Base-by-base conservation (phyloP, 1,140 invertebrate genomes). In the Gonatopus flavifemur region DNA sequence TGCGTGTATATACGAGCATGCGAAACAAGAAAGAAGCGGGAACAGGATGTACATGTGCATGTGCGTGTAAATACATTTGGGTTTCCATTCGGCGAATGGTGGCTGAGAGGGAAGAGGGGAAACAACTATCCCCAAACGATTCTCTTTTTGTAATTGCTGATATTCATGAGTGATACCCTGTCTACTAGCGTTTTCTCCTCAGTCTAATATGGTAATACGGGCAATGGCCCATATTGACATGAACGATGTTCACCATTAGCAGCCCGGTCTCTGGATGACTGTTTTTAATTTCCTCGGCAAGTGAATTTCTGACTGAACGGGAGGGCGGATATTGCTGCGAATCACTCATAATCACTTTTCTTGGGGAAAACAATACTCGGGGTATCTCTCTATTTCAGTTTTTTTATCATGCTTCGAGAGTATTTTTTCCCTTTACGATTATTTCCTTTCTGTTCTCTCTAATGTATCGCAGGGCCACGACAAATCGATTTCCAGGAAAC, bases 141-240 rank as follows among this genome's bases (percentile, higher is more conserved):
- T 66, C 65, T 64, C 55, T 60, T 71, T 71, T 66, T 65, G 71
- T 75, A 76, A 77, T 78, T 74, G 74, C 70, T 65, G 67, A 74
- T 78, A 78, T 78, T 78, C 77, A 78, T 76, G 76, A 78, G 70
- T 70, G 63, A 76, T 76, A 76, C 58, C 62, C 64, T 48, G 19
- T 22, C 55, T 57, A 53, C 48, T 55, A 58, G 64, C 58, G 58
- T 54, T 66, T 57, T 64, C n/a, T n/a, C 52, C 64, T 61, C 64
- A 67, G 56, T 62, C 66, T 73, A 75, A 73, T 78, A 78, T 78
- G 74, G 72, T 78, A 78, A 78, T 78, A 76, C 65, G 65, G 56
- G 74, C 74, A 78, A 77, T 78, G 74, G 74, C 54, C 73, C 76
- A 78, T 78, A 77, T 78, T 78, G 76, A 78, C 76, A 74, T 78